These are phyloP conservation scores for Meteorus sp. DNA, from an alignment of 1,140 invertebrate genomes.

Conservation along the genomic window DNA sequence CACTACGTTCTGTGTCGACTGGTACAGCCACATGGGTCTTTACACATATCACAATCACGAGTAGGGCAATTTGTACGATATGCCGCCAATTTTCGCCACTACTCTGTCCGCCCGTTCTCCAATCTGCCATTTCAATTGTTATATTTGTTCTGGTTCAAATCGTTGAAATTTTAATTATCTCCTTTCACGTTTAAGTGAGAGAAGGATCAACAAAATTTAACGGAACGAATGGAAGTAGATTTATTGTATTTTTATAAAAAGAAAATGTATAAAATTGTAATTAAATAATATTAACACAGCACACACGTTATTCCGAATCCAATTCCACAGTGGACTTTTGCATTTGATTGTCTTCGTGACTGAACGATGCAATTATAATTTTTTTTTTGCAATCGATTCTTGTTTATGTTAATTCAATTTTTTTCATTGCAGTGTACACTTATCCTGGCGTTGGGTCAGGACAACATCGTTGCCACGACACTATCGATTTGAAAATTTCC, in stretches of 20 bases:
- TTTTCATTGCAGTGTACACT: constrained; percentile 21
- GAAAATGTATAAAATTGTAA: too few species aligned
- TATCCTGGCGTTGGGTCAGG: constrained; percentile 20
- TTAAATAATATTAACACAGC: too few species aligned
- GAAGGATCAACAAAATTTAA: background rate
- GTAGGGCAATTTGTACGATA: constrained; percentile 7
- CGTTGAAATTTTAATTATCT: background rate
- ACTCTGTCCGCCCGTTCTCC: constrained; percentile 3
- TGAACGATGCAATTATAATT: too few species aligned
- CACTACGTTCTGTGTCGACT: constrained; percentile 27
- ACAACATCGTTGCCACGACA: constrained; percentile 44
- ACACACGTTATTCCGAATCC: too few species aligned
- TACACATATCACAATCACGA: constrained; percentile 17
- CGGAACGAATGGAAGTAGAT: too few species aligned
- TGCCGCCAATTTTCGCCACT: background rate
- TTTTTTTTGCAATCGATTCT: too few species aligned
- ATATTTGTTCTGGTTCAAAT: constrained; percentile 2
- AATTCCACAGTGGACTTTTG: too few species aligned
- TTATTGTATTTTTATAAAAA: too few species aligned
- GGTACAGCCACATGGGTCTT: constrained; percentile 23
- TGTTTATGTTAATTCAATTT: too few species aligned
- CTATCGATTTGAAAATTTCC: constrained; percentile 39
- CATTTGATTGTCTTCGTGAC: too few species aligned
- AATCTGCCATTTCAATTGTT: background rate
- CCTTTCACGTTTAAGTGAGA: background rate